A percentile compares a stretch with the other conserved stretches of the same genome.
Evolutionary conservation across 2,797 vertebrate species (phyloP).

Genomic region (Chanos chanos): DNA sequence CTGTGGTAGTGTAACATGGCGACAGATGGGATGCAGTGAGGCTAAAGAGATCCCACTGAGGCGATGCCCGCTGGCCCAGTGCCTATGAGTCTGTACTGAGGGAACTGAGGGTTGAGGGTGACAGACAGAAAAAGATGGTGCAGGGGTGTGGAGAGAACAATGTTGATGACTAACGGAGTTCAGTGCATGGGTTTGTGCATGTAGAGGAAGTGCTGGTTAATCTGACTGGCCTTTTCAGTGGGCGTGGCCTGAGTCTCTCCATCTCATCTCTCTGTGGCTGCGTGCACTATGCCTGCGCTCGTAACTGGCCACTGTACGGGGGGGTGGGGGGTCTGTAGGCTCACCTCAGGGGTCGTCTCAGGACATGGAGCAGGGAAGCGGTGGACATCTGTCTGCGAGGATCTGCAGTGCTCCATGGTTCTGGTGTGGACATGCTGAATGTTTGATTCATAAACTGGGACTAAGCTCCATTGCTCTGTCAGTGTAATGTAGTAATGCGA

Average conservation of each 20-base stretch:
- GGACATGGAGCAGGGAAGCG: background rate
- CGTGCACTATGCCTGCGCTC: background rate
- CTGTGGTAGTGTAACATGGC: background rate
- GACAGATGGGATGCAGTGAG: too few species aligned
- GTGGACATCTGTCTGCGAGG: background rate
- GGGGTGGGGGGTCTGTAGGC: conserved; percentile 6
- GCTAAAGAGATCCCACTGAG: too few species aligned
- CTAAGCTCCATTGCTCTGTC: too few species aligned
- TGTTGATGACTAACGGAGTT: conserved; percentile 51
- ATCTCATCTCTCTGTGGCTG: conserved; percentile 6
- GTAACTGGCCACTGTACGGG: conserved; percentile 6
- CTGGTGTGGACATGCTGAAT: conserved; percentile 7
- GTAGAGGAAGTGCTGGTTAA: conserved; percentile 46
- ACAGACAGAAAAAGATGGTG: background rate
- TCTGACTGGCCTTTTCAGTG: background rate
- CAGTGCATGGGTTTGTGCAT: conserved; percentile 67
- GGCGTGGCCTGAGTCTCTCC: background rate
- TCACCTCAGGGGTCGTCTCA: background rate
- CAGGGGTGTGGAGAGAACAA: too few species aligned
- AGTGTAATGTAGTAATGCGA: too few species aligned
- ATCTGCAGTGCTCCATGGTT: background rate
- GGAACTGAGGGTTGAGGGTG: too few species aligned
- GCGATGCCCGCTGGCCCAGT: too few species aligned
- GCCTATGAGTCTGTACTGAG: too few species aligned
- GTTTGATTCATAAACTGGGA: background rate